Conservation (phyloP, 2,888 invertebrate species). For the Catocala nupta region DNA sequence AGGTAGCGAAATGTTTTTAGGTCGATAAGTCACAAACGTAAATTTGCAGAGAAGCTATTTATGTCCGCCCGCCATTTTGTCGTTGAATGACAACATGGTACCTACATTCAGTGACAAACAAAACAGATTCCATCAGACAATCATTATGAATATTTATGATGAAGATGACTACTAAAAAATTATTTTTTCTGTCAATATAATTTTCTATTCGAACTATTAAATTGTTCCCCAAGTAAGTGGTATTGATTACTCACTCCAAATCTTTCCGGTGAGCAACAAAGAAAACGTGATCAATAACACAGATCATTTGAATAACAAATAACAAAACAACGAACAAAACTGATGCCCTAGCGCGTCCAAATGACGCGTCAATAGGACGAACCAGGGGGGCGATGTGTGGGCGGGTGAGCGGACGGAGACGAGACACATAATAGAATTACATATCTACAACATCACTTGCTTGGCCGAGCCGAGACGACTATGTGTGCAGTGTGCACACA, state of each 20-base stretch:
- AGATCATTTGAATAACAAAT: slow-evolving; percentile 78
- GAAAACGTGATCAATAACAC: slow-evolving; percentile 68
- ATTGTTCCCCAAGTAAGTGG: slow-evolving; percentile 21
- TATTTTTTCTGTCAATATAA: background rate
- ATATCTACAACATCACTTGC: slow-evolving; percentile 81
- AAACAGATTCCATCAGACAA: slow-evolving; percentile 39
- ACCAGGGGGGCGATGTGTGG: slow-evolving; percentile 68
- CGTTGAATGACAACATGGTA: slow-evolving; percentile 75
- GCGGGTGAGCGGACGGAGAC: slow-evolving; percentile 76
- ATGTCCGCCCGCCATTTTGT: slow-evolving; percentile 82
- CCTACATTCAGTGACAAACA: slow-evolving; percentile 48
- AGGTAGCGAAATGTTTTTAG: slow-evolving; percentile 61
- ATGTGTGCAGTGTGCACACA: slow-evolving; percentile 69
- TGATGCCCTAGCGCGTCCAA: slow-evolving; percentile 76
- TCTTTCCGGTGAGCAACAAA: slow-evolving; percentile 60
- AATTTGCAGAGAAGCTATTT: slow-evolving; percentile 74
- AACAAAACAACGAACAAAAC: slow-evolving; percentile 76
- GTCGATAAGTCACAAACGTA: slow-evolving; percentile 73
- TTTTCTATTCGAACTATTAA: slow-evolving; percentile 10
- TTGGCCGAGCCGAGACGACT: slow-evolving; percentile 68
- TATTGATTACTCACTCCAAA: slow-evolving; percentile 48
- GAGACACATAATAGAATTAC: slow-evolving; percentile 85
- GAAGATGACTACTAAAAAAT: background rate
- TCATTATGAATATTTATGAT: slow-evolving; percentile 19
- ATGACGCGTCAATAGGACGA: slow-evolving; percentile 79